These are phyloP conservation scores for Paratilapia polleni DNA, from an alignment of 2,113 vertebrate species.

Conservation along the genomic window DNA sequence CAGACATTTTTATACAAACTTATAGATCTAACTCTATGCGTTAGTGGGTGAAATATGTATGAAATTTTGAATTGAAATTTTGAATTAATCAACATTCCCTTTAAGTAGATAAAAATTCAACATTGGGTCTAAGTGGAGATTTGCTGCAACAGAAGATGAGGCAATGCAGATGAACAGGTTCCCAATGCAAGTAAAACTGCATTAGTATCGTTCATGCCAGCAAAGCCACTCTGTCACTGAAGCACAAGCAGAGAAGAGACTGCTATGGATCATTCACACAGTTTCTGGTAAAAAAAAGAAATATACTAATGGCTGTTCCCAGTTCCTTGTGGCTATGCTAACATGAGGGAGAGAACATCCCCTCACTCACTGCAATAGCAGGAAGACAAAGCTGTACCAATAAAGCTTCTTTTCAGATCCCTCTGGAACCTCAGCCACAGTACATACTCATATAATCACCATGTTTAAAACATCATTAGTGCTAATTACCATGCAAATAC, in stretches of 20 bases:
- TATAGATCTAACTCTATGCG: no score
- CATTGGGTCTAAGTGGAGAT: background rate
- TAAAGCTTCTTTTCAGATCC: conserved; percentile 46
- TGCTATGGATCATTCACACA: conserved; percentile 5
- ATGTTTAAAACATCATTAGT: conserved; percentile 76
- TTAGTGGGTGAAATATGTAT: background rate
- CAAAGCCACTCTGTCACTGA: background rate
- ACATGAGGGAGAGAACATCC: conserved; percentile 5
- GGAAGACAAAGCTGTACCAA: conserved; percentile 49
- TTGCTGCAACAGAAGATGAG: conserved; percentile 44
- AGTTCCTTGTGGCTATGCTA: conserved; percentile 19
- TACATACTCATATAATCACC: conserved; percentile 65
- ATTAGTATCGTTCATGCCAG: conserved; percentile 25
- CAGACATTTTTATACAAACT: no score
- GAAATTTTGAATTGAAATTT: conserved; percentile 9
- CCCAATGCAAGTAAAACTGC: conserved; percentile 17
- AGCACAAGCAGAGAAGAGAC: conserved; percentile 1
- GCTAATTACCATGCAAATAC: conserved; percentile 77
- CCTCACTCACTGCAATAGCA: conserved; percentile 11
- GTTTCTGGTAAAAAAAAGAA: conserved; percentile 4
- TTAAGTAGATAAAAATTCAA: background rate
- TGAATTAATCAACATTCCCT: conserved; percentile 12
- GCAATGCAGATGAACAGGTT: background rate
- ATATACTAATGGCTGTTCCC: conserved; percentile 20
- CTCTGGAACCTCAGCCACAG: conserved; percentile 58